Conservation (phyloP, 1,140 invertebrate genomes). For the Grapholita molesta region DNA sequence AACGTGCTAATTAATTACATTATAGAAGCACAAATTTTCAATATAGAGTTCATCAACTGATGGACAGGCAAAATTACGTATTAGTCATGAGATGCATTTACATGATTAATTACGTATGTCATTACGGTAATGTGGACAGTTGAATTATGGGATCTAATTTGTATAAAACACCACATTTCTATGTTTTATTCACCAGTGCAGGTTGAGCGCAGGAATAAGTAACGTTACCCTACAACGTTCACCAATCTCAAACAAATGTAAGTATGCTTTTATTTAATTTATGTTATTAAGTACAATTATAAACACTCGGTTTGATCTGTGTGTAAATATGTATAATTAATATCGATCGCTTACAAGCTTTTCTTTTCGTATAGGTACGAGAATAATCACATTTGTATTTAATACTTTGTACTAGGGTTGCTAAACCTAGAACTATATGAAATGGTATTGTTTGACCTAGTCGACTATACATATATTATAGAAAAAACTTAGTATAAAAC, state of each 20-base stretch:
- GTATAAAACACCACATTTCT: not conserved
- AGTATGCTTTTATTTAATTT: not conserved
- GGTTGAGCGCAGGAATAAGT: not conserved
- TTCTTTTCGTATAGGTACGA: no score
- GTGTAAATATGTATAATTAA: no score
- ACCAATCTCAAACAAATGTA: not conserved
- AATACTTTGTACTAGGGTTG: no score
- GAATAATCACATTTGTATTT: no score
- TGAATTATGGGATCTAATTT: not conserved
- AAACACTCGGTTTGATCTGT: no score
- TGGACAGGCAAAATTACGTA: not conserved
- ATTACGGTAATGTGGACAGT: not conserved
- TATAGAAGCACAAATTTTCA: not conserved
- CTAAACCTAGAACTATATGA: no score
- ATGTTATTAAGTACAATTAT: no score
- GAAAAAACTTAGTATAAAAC: no score
- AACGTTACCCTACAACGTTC: not conserved
- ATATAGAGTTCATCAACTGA: not conserved
- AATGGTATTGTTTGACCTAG: no score
- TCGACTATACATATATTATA: no score
- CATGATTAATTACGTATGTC: not conserved
- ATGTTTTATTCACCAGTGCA: not conserved
- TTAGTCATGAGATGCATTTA: not conserved
- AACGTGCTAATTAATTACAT: not conserved
- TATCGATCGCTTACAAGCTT: no score